Evolutionary conservation across 2,888 invertebrate genomes (phyloP).

Genomic region (Lysandra coridon): DNA sequence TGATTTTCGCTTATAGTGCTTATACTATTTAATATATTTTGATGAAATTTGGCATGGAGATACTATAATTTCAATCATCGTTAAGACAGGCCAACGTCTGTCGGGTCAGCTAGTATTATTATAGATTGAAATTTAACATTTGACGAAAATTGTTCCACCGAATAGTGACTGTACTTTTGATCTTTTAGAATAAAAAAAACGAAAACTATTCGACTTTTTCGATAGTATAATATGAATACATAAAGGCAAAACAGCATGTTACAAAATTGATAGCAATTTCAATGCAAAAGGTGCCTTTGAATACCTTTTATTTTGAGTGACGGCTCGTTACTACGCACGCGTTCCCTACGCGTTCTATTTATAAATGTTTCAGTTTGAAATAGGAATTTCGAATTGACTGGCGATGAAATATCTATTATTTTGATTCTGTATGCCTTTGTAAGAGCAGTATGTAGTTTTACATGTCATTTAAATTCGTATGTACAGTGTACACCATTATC

Average conservation of each 20-base stretch:
- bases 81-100: no score
- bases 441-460: not conserved
- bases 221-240: slow-evolving; percentile 1
- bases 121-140: not conserved
- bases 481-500: no score
- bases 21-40: no score
- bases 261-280: slow-evolving; percentile 14
- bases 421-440: not conserved
- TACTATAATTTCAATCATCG: no score
- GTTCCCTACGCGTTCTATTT: slow-evolving; percentile 18
- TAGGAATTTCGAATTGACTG: not conserved
- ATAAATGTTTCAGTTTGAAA: slow-evolving; percentile 10
- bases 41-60: no score
- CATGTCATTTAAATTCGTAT: not conserved
- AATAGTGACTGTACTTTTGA: not conserved
- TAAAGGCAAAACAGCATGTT: slow-evolving; percentile 9
- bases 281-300: slow-evolving; percentile 2
- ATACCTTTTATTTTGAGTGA: slow-evolving; percentile 19
- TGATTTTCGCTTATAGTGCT: no score
- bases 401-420: not conserved
- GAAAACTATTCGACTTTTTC: not conserved
- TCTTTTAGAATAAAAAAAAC: not conserved
- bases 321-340: slow-evolving; percentile 11
- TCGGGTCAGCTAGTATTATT: no score
- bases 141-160: not conserved